These are phyloP conservation scores for Orthonevra nobilis DNA, from an alignment of 2,888 invertebrate species.

Conservation along the genomic window DNA sequence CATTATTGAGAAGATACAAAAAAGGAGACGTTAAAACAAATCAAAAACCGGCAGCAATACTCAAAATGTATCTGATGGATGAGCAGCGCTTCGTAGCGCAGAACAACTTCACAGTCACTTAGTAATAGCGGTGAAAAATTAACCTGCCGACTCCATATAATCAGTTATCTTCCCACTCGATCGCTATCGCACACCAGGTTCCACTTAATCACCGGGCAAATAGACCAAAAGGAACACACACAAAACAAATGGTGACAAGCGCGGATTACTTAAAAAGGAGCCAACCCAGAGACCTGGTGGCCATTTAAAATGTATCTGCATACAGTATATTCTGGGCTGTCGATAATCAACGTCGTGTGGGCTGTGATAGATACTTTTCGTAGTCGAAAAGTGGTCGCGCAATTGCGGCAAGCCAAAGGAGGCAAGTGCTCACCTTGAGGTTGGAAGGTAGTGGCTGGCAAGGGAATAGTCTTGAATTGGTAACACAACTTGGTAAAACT, in stretches of 20 bases:
- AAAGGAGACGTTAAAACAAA: not conserved
- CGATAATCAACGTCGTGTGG: conserved; percentile 55
- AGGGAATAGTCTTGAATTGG: not conserved
- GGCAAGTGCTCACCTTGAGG: conserved; percentile 35
- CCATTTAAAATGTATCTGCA: conserved; percentile 64
- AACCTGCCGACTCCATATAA: conserved; percentile 52
- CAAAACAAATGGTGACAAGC: conserved; percentile 66
- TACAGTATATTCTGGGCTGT: conserved; percentile 29
- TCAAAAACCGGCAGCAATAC: conserved; percentile 12
- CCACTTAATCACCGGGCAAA: conserved; percentile 44
- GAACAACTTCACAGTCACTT: conserved; percentile 45
- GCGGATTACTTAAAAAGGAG: conserved; percentile 61
- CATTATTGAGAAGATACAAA: no score
- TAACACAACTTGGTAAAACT: no score
- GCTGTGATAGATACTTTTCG: conserved; percentile 39
- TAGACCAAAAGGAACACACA: conserved; percentile 25
- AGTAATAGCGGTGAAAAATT: conserved; percentile 55
- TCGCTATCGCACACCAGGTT: conserved; percentile 42
- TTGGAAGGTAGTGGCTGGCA: not conserved
- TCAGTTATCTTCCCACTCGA: conserved; percentile 64
- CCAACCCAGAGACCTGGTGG: conserved; percentile 66
- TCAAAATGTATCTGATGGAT: conserved; percentile 1
- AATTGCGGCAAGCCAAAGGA: not conserved
- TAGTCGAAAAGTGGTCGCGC: not conserved
- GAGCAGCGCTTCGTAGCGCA: conserved; percentile 27